Base-by-base conservation (phyloP, 2,113 vertebrate species). In the Atractosteus spatula region DNA sequence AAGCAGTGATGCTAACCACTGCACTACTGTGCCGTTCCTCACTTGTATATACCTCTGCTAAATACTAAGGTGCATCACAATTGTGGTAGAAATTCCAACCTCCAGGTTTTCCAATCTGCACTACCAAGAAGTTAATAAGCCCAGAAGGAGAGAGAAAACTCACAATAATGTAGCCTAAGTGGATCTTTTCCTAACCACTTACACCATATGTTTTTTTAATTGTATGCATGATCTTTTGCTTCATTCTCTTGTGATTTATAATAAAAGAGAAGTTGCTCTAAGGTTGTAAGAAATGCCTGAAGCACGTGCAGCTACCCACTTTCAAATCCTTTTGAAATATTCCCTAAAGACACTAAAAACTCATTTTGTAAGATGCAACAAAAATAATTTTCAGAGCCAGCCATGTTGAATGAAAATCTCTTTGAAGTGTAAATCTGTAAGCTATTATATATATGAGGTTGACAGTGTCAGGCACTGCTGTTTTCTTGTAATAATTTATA, bases 361-460 rank as follows among this genome's bases (percentile, higher is more conserved):
- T 82, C 76, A 71, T 83, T 87, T 81, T 69, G 71, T 77, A 63
- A 69, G 77, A 85, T 77, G 78, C 78, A 84, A 84, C 78, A 64
- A 73, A 88, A 83, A 79, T 86, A 61, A 81, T 87, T 88, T 79
- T 81, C 80, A 75, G 76, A 86, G 83, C 43, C 77, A 84, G 81
- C 71, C 69, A 76, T 70, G 57, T 78, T 82, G 87, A 87, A 89
- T 89, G 81, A 85, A 78, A 74, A 62, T 63, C 29, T 55, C 83
- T 91, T 88, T 89, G 88, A 89, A 87, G 84, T 90, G 82, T 67
- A 88, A 91, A 89, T 86, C 82, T 81, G 76, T 47, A 16, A 0
- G 70, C 86, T 79, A 79, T 74, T 68, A 67, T 41, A 29, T 29
- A 29, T 2, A 79, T 76, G 76, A 71, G 64, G 54, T 80, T 71